Evolutionary conservation across 2,888 invertebrate species (phyloP).

Genomic region (Meandrusa payeni): DNA sequence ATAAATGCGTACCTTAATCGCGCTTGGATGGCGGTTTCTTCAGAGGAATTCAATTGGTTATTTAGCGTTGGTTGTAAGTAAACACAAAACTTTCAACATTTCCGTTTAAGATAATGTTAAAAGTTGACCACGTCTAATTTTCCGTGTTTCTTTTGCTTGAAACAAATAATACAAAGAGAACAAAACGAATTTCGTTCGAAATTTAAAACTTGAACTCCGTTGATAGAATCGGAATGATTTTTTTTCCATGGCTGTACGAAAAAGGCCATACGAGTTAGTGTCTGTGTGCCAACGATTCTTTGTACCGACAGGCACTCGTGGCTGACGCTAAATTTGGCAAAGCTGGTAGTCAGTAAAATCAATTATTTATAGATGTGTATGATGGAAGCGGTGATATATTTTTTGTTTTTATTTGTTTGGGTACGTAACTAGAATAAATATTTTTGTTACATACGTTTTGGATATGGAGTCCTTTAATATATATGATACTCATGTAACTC

Average conservation of each 20-base stretch:
- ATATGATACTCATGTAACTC: too few relatives aligned
- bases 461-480: too few relatives aligned
- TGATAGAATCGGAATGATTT: conserved; percentile 11
- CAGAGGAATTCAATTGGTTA: too few relatives aligned
- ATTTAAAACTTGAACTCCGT: conserved; percentile 8
- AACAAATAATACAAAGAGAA: neutral
- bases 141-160: too few relatives aligned
- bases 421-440: too few relatives aligned
- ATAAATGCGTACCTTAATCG: too few relatives aligned
- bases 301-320: conserved; percentile 12
- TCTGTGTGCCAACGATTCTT: conserved; percentile 19
- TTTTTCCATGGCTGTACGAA: conserved; percentile 10
- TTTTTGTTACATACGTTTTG: too few relatives aligned
- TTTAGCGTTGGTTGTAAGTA: too few relatives aligned
- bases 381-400: conserved; percentile 8
- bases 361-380: conserved; percentile 24
- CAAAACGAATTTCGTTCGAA: neutral
- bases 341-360: conserved; percentile 19
- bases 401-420: conserved; percentile 2
- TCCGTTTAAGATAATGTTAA: too few relatives aligned
- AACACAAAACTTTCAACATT: too few relatives aligned
- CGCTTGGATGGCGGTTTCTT: too few relatives aligned
- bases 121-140: neutral
- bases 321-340: conserved; percentile 22
- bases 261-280: conserved; percentile 18